Evolutionary conservation across 2,113 vertebrate genomes (phyloP).

Genomic region (Athene noctua): DNA sequence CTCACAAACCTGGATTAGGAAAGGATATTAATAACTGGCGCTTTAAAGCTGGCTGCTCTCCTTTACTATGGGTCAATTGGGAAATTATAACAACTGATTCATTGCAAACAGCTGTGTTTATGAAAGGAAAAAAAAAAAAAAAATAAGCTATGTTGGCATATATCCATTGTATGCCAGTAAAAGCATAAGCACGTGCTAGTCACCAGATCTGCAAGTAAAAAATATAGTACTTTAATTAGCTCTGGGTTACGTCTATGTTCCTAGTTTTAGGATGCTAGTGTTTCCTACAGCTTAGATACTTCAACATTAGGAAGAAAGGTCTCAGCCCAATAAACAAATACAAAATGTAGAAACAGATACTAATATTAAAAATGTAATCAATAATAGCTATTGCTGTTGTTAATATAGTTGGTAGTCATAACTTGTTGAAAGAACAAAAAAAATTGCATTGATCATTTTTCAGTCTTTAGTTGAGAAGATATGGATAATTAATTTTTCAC

Average conservation of each 20-base stretch:
- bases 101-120: slow-evolving; percentile 47
- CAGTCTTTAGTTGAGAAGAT: not conserved
- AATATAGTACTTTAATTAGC: not conserved
- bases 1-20: not conserved
- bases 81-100: slow-evolving; percentile 45
- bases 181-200: not conserved
- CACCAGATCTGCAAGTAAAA: not conserved
- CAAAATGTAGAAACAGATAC: not conserved
- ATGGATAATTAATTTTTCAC: not conserved
- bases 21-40: not conserved
- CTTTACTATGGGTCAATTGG: slow-evolving; percentile 14
- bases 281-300: not conserved
- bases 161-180: not conserved
- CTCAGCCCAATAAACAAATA: not conserved
- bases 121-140: not conserved
- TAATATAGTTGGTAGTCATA: not conserved
- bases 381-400: not conserved
- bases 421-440: not conserved
- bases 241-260: not conserved
- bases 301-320: not conserved
- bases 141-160: not conserved
- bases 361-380: not conserved
- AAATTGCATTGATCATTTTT: not conserved
- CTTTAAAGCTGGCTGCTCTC: not conserved
- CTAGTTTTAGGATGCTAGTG: not conserved